Evolutionary conservation across 2,113 vertebrate genomes (phyloP).

Genomic region (Hydropotes inermis): DNA sequence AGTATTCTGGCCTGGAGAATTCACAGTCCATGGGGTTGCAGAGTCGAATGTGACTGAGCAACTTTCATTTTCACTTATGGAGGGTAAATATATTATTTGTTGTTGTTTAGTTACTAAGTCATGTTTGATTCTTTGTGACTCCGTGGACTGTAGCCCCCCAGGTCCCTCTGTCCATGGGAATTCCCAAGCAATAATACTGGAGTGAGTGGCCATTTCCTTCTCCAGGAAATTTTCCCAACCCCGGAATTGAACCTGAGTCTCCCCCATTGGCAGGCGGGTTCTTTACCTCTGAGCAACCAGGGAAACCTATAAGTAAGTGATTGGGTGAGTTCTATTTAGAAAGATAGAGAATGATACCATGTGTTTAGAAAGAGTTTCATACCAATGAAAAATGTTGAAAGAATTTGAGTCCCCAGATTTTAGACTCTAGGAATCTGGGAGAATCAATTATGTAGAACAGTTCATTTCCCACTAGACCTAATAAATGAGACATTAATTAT

Average conservation of each 20-base stretch:
- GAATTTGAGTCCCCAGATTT: neutral
- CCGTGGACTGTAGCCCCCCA: neutral
- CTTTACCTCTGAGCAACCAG: neutral
- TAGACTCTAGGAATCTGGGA: neutral
- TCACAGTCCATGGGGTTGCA: neutral
- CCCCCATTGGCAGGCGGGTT: neutral
- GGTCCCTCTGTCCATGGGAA: neutral
- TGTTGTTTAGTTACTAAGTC: neutral
- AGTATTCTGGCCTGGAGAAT: neutral
- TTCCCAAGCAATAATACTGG: neutral
- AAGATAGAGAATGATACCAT: neutral
- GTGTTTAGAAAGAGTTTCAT: neutral
- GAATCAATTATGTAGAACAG: neutral
- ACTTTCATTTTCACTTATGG: neutral
- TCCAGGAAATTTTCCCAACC: neutral
- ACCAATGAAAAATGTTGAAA: neutral
- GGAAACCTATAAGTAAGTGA: neutral
- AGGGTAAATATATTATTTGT: neutral
- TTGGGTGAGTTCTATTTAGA: neutral
- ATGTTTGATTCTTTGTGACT: neutral
- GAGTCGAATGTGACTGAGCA: neutral
- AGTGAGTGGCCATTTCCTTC: neutral
- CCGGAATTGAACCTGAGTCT: neutral
- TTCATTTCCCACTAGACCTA: neutral
- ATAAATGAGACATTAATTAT: slow-evolving; percentile 29